A percentile compares a stretch with the other conserved stretches of the same genome.
phyloP scores from a whole-genome alignment of 2,797 vertebrate species.

The Tenualosa thibaudeaui region DNA sequence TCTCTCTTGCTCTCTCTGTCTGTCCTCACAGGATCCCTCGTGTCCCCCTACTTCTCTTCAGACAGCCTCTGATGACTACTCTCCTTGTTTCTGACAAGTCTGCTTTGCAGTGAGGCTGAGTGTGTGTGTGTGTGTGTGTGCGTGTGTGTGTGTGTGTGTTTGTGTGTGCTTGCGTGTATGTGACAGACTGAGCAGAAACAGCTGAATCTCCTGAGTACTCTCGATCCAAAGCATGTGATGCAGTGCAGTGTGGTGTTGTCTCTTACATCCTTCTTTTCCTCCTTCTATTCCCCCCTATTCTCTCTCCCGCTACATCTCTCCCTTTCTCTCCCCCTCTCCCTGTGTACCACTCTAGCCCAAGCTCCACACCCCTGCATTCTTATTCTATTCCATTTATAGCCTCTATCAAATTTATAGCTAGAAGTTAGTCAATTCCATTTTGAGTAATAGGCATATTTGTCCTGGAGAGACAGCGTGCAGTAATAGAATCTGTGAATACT shows the following conservation, averaged over 20 bases:
- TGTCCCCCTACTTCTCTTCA: not conserved
- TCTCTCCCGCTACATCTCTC: not conserved
- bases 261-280: not conserved
- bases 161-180: not conserved
- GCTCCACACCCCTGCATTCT: not conserved
- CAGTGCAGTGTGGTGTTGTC: not conserved
- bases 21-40: not conserved
- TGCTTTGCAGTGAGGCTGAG: not conserved
- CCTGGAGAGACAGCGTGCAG: conserved; percentile 58
- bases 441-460: conserved; percentile 71
- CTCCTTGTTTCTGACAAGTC: conserved; percentile 31
- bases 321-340: not conserved
- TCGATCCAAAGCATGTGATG: conserved; percentile 10
- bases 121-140: not conserved
- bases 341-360: not conserved
- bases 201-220: conserved; percentile 21
- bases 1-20: conserved; percentile 21
- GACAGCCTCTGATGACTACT: conserved; percentile 27
- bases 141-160: not conserved
- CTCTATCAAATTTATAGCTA: conserved; percentile 35
- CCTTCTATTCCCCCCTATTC: not conserved
- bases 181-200: conserved; percentile 28
- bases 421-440: conserved; percentile 65
- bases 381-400: conserved; percentile 59
- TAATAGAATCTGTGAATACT: conserved; percentile 11